These are phyloP conservation scores for Ctenoplectra terminalis DNA, from an alignment of 1,140 invertebrate genomes.

Conservation along the genomic window DNA sequence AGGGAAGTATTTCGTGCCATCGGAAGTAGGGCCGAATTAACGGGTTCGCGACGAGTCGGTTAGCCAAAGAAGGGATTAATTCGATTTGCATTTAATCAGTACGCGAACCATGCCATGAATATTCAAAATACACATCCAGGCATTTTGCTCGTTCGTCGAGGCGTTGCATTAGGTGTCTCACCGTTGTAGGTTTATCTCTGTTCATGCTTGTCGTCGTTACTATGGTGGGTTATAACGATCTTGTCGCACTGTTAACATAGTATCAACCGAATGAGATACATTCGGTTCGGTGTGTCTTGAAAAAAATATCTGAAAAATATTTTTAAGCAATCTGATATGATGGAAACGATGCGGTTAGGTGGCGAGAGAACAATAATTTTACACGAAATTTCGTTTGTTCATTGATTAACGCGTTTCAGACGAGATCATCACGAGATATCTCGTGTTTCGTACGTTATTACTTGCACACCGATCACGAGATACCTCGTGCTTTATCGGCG, in stretches of 20 bases:
- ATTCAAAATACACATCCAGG: conserved; percentile 41
- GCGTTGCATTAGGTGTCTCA: background rate
- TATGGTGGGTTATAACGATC: background rate
- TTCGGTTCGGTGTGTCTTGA: no score
- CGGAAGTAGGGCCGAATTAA: conserved; percentile 39
- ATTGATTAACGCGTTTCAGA: background rate
- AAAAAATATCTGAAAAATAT: no score
- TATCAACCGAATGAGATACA: no score
- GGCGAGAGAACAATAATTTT: background rate
- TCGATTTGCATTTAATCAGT: conserved; percentile 62
- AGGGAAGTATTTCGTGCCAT: background rate
- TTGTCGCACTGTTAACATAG: background rate
- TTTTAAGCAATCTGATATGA: no score
- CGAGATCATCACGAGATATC: conserved; percentile 13
- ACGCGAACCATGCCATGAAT: conserved; percentile 50
- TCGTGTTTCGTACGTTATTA: conserved; percentile 4
- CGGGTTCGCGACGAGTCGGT: conserved; percentile 22
- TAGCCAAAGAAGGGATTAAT: conserved; percentile 43
- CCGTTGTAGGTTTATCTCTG: background rate
- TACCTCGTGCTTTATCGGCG: conserved; percentile 3
- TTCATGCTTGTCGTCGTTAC: conserved; percentile 3
- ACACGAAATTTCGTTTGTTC: background rate
- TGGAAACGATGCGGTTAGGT: no score
- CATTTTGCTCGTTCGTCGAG: background rate
- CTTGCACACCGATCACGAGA: conserved; percentile 11